Conservation (phyloP, 2,888 invertebrate species). For the Pycnomerus fuliginosus region DNA sequence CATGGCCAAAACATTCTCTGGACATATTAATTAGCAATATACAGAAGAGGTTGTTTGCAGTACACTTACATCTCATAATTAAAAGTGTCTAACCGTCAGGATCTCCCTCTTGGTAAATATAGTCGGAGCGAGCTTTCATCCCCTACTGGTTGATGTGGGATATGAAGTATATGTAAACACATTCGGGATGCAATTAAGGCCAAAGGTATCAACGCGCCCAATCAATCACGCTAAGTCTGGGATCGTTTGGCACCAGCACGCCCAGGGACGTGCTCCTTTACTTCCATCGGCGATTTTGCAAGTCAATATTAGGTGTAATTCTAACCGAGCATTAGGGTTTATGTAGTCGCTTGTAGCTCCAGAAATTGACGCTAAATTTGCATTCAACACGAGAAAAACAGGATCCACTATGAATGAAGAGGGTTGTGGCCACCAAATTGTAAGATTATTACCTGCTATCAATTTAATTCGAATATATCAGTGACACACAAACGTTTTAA, state of each 20-base stretch:
- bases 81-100: conserved; percentile 43
- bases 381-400: too few species aligned
- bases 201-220: conserved; percentile 50
- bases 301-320: conserved; percentile 52
- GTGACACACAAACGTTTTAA: conserved; percentile 41
- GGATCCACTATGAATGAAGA: too few species aligned
- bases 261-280: conserved; percentile 48
- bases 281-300: conserved; percentile 49
- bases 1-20: conserved; percentile 16
- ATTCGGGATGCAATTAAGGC: conserved; percentile 52
- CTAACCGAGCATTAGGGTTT: conserved; percentile 35
- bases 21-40: conserved; percentile 35
- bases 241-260: conserved; percentile 50
- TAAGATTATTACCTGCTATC: too few species aligned
- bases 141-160: conserved; percentile 34
- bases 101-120: conserved; percentile 43
- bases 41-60: conserved; percentile 37
- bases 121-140: conserved; percentile 16
- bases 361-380: too few species aligned
- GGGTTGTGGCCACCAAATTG: too few species aligned
- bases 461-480: conserved; percentile 29
- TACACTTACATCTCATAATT: conserved; percentile 46
- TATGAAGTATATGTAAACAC: conserved; percentile 52
- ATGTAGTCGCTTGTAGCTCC: conserved; percentile 31
- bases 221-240: conserved; percentile 53